Conservation (phyloP, 2,888 invertebrate species). For the Enoplolaimus lenunculus region DNA sequence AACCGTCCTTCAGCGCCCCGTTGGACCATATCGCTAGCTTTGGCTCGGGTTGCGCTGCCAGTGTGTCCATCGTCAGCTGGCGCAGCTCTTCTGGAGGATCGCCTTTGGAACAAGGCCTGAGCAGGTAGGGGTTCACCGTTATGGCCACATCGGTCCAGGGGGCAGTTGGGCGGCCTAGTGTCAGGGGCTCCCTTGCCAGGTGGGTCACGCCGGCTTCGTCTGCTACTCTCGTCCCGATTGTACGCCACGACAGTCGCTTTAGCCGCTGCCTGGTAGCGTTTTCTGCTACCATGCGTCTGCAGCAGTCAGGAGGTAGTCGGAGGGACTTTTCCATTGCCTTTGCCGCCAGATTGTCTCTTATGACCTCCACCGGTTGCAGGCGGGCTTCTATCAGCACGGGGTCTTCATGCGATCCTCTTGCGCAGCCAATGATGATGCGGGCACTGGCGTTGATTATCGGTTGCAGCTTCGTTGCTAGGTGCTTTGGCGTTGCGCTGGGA, state of each 20-base stretch:
- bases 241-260: background rate
- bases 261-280: background rate
- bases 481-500: background rate
- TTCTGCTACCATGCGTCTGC: background rate
- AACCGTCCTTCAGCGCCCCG: background rate
- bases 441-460: background rate
- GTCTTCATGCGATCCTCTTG: background rate
- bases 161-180: background rate
- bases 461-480: background rate
- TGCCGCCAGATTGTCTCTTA: background rate
- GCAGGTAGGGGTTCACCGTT: background rate
- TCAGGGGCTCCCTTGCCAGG: background rate
- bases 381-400: background rate
- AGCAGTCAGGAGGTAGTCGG: background rate
- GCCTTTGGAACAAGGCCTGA: background rate
- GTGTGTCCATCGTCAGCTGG: background rate
- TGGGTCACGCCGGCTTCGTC: background rate
- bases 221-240: background rate
- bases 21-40: background rate
- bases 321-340: background rate
- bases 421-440: constrained; percentile 3
- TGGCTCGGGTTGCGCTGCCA: background rate
- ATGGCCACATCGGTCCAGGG: background rate
- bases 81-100: background rate
- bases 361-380: background rate